Evolutionary conservation across 2,797 vertebrate species (phyloP), one percentile per base, ranked within the genome.

Genomic region (Macrochelys suwanniensis): DNA sequence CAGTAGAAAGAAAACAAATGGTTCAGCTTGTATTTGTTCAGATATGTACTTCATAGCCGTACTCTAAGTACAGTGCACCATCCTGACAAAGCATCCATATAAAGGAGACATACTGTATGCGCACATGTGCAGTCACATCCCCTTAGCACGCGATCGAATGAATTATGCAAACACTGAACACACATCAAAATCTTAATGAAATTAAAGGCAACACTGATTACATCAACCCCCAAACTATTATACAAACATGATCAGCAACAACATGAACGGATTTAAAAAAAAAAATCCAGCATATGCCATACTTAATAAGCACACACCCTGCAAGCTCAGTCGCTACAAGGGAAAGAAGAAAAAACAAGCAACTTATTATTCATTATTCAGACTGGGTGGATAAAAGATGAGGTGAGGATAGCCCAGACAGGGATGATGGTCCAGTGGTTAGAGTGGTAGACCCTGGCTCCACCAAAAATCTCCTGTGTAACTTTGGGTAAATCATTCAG

Each of bases 1-100:
- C 88, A 97, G 93, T 65, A 97, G 84, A 97, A 97, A 96, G 95
- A 97, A 98, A 96, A 97, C 97, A 97, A 97, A 97, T 94, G 91
- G 95, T 79, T 88, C 19, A 96, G 84, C 92, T 97, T 96, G 81
- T 37, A 93, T 95, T 97, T 97, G 97, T 77, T 82, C 91, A 89
- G 78, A 92, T 90, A 84, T 74, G 65, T 59, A 95, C 92, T 84
- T 87, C 87, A 77, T 51, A 84, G 53, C 89, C 49, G 80, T 53
- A 57, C 59, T 90, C 83, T 84, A 96, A 94, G 87, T 56, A 88
- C 56, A 91, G 50, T 19, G 78, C 90, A 96, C 95, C 94, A 84
- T 96, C 87, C 90, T 87, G 89, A 12, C 31, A 51, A 92, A 77
- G 78, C 74, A 37, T 65, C 33, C 82, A 94, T 68, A 93, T 65